phyloP scores from a whole-genome alignment of 2,797 vertebrate species.

The Graptemys geographica region DNA sequence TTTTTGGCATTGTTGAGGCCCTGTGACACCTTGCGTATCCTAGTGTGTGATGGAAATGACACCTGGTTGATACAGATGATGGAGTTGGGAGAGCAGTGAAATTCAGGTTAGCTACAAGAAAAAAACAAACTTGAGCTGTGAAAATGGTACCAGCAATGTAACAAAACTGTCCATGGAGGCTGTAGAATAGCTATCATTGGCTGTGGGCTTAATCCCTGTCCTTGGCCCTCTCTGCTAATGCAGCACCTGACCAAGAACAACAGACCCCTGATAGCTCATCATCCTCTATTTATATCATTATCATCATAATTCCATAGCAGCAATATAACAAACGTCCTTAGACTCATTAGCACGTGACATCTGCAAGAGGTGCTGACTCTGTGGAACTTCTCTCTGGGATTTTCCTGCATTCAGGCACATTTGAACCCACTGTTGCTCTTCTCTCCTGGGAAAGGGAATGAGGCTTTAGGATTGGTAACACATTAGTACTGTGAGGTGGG shows the following conservation, averaged over 20 bases:
- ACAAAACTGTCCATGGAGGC: neutral
- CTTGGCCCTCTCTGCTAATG: neutral
- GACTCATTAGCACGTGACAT: neutral
- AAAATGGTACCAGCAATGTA: neutral
- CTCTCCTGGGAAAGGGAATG: neutral
- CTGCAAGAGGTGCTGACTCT: neutral
- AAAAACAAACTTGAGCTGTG: neutral
- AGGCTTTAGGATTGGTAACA: neutral
- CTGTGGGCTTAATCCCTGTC: neutral
- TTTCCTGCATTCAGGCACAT: neutral
- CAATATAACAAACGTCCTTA: neutral
- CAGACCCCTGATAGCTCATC: neutral
- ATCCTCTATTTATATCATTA: constrained; percentile 33
- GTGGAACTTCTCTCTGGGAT: neutral
- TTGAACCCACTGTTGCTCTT: neutral
- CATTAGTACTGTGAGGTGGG: neutral
- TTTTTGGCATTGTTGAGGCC: too few relatives aligned
- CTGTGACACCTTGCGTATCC: neutral
- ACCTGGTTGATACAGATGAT: neutral
- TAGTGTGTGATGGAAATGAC: neutral
- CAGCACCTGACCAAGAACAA: neutral
- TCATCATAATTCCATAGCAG: neutral
- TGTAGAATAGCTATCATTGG: neutral
- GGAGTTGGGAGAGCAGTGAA: neutral
- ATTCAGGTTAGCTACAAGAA: neutral